Percentiles rank a stretch among this genome's conserved stretches.
Conservation (phyloP, 2,888 invertebrate species). For the Arctia plantaginis region DNA sequence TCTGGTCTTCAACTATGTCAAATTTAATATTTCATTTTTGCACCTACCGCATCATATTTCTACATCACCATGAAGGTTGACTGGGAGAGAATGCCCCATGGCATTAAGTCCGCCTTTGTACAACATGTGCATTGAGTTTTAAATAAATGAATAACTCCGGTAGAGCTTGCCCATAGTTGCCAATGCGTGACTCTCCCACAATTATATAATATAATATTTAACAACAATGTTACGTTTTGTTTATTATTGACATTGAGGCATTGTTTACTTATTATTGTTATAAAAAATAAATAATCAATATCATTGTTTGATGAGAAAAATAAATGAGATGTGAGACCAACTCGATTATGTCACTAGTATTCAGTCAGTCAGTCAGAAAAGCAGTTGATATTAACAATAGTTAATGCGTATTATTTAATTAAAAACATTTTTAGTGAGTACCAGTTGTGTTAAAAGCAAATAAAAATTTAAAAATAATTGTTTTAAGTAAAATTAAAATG, state of each 20-base stretch:
- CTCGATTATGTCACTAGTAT: not conserved
- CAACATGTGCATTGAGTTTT: no score
- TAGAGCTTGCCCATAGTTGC: no score
- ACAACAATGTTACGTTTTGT: conserved; percentile 1
- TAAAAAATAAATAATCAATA: not conserved
- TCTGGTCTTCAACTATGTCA: no score
- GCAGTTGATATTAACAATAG: not conserved
- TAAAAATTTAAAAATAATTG: not conserved
- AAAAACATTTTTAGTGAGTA: not conserved
- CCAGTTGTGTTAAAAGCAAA: not conserved
- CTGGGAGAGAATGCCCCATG: no score
- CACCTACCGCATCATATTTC: no score
- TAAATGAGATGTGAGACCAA: not conserved
- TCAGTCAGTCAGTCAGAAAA: not conserved
- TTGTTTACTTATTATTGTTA: not conserved
- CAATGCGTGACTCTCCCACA: not conserved
- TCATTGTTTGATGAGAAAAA: not conserved
- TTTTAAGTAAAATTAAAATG: not conserved
- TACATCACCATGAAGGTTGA: no score
- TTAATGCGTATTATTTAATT: not conserved
- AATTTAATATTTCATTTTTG: no score
- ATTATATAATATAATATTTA: not conserved
- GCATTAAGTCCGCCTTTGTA: no score
- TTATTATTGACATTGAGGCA: not conserved
- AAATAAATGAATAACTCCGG: no score